These are phyloP conservation scores for Erpornis zantholeuca DNA, from an alignment of 2,113 vertebrate species.

Conservation along the genomic window DNA sequence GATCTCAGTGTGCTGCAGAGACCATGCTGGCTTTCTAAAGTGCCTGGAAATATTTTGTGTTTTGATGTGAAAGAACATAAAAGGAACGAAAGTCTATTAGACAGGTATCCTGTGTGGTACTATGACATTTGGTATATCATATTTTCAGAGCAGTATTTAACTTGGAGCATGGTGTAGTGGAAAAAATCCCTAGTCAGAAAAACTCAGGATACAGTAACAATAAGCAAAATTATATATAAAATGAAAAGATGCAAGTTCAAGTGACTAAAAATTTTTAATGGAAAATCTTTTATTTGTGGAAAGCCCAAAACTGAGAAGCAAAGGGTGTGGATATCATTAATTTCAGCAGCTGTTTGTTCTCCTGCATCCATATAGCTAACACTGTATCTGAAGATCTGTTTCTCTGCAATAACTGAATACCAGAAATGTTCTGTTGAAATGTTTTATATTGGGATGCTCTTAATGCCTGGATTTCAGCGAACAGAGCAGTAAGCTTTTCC, in stretches of 20 bases:
- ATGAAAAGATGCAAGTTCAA: not conserved
- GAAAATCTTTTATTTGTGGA: not conserved
- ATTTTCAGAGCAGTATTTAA: not conserved
- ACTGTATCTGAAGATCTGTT: not conserved
- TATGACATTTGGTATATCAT: not conserved
- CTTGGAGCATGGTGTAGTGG: not conserved
- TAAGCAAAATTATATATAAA: not conserved
- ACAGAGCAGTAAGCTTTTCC: not conserved
- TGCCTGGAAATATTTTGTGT: not conserved
- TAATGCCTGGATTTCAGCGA: not conserved
- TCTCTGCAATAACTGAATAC: not conserved
- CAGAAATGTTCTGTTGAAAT: not conserved
- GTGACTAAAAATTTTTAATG: not conserved
- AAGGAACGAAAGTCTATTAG: not conserved
- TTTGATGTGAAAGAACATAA: not conserved
- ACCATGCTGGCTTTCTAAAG: slow-evolving; percentile 11
- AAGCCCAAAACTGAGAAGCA: not conserved
- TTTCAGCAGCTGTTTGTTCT: not conserved
- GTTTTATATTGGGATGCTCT: not conserved
- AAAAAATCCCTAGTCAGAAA: not conserved
- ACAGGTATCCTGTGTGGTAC: not conserved
- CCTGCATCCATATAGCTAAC: not conserved
- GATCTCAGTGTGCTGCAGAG: not conserved
- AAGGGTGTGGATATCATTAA: not conserved
- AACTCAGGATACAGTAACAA: not conserved